Percentiles rank a stretch among this genome's conserved stretches.
These are phyloP conservation scores for Lasioglossum albipes DNA, from an alignment of 1,140 invertebrate genomes.

Conservation along the genomic window DNA sequence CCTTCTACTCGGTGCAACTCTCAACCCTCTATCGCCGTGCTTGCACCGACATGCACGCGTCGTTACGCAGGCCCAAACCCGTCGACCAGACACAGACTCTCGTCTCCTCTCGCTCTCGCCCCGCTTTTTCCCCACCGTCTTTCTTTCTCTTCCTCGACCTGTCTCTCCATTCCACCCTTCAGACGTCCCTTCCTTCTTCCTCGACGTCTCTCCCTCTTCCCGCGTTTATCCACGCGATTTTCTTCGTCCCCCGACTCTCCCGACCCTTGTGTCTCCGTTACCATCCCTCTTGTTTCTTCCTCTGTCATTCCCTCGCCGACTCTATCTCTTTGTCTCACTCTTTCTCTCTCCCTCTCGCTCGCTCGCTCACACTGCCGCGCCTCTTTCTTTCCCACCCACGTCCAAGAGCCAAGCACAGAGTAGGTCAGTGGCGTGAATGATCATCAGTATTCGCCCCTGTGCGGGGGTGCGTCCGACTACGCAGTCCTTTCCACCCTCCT, in stretches of 20 bases:
- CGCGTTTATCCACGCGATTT: neutral
- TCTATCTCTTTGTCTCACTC: constrained; percentile 12
- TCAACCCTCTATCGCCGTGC: constrained; percentile 69
- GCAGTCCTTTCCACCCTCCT: constrained; percentile 15
- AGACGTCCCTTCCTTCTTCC: constrained; percentile 3
- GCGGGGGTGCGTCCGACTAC: constrained; percentile 35
- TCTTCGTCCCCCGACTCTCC: constrained; percentile 45
- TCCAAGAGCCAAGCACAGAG: constrained; percentile 50
- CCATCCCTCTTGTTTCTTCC: constrained; percentile 24
- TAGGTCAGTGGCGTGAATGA: constrained; percentile 70
- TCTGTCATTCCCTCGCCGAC: constrained; percentile 46
- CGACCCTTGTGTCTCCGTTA: constrained; percentile 28
- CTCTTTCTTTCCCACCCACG: constrained; percentile 37
- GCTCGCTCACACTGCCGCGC: neutral
- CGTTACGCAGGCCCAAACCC: constrained; percentile 78
- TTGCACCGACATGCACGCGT: constrained; percentile 76
- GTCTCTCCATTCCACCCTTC: constrained; percentile 38
- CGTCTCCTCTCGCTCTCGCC: constrained; percentile 22
- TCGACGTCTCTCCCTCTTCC: neutral
- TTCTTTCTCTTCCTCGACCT: constrained; percentile 15
- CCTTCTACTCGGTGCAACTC: constrained; percentile 55
- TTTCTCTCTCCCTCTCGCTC: no score
- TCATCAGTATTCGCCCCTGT: constrained; percentile 60
- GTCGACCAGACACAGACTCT: constrained; percentile 69
- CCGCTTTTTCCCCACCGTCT: neutral